A percentile compares a stretch with the other conserved stretches of the same genome.
phyloP scores from a whole-genome alignment of 2,797 vertebrate genomes.

The Eutrigla gurnardus region DNA sequence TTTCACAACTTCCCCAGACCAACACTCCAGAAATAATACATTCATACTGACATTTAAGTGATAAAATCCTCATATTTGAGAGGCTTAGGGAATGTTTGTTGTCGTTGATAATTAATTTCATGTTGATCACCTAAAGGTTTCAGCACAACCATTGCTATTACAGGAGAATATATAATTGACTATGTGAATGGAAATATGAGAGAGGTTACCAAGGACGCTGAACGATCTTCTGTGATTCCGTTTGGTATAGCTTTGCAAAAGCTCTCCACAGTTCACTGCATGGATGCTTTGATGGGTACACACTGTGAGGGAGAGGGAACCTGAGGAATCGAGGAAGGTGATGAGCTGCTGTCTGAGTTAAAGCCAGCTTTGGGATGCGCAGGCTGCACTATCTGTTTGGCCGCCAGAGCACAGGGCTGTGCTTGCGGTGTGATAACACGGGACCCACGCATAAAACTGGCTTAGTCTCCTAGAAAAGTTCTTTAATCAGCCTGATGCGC shows the following conservation, averaged over 20 bases:
- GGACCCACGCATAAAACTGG: slow-evolving; percentile 67
- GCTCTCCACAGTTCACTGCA: slow-evolving; percentile 9
- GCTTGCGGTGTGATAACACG: slow-evolving; percentile 66
- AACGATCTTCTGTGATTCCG: slow-evolving; percentile 5
- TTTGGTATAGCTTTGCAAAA: slow-evolving; percentile 17
- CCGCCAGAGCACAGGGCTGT: slow-evolving; percentile 60
- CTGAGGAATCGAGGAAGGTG: slow-evolving; percentile 41
- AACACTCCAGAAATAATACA: background rate
- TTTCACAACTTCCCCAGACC: background rate
- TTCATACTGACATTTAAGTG: background rate
- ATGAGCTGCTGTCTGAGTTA: slow-evolving; percentile 57
- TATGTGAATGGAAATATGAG: background rate
- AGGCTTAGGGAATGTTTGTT: background rate
- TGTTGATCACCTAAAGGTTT: background rate
- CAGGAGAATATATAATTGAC: background rate
- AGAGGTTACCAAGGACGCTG: background rate
- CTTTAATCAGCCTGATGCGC: slow-evolving; percentile 80
- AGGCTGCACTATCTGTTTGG: slow-evolving; percentile 67
- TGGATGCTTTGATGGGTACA: slow-evolving; percentile 3
- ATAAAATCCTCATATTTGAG: background rate
- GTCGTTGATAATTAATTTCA: background rate
- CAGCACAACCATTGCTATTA: background rate
- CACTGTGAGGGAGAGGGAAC: slow-evolving; percentile 26
- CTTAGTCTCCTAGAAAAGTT: slow-evolving; percentile 75
- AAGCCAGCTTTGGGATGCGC: slow-evolving; percentile 53